Conservation (phyloP, 2,797 vertebrate species). For the Lemur catta region DNA sequence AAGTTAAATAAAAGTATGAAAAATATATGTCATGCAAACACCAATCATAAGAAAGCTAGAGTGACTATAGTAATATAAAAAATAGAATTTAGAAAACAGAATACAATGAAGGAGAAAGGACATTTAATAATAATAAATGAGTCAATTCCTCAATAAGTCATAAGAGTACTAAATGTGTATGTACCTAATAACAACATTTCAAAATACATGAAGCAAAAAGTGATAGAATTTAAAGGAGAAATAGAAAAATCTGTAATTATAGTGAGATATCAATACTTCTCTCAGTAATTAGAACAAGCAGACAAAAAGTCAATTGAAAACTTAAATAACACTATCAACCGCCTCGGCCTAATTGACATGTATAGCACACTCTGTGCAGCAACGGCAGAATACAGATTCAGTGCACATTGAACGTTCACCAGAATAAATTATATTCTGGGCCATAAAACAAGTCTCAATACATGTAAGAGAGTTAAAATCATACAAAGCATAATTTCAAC, state of each 20-base stretch:
- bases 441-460: neutral
- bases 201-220: slow-evolving; percentile 1
- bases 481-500: neutral
- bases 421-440: neutral
- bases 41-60: neutral
- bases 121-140: neutral
- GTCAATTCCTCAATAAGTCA: neutral
- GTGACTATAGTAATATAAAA: neutral
- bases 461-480: neutral
- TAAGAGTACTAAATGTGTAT: neutral
- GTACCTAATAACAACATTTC: neutral
- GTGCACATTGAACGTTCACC: neutral
- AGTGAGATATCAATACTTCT: neutral
- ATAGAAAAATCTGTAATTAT: neutral
- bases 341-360: neutral
- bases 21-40: neutral
- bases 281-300: neutral
- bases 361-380: neutral
- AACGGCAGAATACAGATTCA: neutral
- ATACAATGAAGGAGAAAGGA: neutral
- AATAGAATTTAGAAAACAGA: neutral
- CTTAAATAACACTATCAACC: neutral
- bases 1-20: neutral
- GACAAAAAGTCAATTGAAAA: neutral
- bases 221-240: neutral